Base-by-base conservation (phyloP, 2,888 invertebrate species). In the Machimus rusticus region DNA sequence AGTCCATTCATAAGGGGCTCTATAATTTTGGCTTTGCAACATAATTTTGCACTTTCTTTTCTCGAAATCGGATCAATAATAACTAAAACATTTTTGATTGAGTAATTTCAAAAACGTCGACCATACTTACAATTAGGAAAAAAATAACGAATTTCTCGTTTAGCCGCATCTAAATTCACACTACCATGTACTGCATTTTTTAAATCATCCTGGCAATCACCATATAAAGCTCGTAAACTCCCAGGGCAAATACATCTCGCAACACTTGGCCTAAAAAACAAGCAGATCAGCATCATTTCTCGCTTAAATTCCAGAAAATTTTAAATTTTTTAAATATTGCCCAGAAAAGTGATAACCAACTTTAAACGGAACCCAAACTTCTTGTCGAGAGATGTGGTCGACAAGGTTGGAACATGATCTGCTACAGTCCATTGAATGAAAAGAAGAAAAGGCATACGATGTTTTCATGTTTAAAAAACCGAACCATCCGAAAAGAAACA, bases 61-160 rank as follows among this genome's bases (percentile, higher is more conserved):
- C n/a, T 78, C 9, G 39, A 39, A 6, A 79, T 23, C 37, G 86
- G 86, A 8, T 86, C 86, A 8, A 86, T 28, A 78, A 86, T 79
- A 28, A 86, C 86, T 86, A 14, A 28, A 85, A 66, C 28, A 76
- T 0, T 34, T 19, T 34, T 82, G 16, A 28, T n/a, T 8, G 31
- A 23, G 1, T 28, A 19, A 76, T 51, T 16, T 28, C 19, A 74
- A 16, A 28, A 0, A 16, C 34, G 19, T 28, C n/a, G 16, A 46
- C 23, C 31, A 23, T 43, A 23, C 39, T 43, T 79, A 86, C 86
- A 95, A 90, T 95, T 94, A 1, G 98, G 97, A 92, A 97, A 98
- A 92, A 98, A 98, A 92, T 97, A 98, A 91, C 96, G 95, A 90
- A 98, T 97, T 93, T 98, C 98, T 88, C 95, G 94, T 84, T 95